A percentile compares a stretch with the other conserved stretches of the same genome.
These are phyloP conservation scores for Habrosyne pyritoides DNA, from an alignment of 2,888 invertebrate genomes.

Conservation along the genomic window DNA sequence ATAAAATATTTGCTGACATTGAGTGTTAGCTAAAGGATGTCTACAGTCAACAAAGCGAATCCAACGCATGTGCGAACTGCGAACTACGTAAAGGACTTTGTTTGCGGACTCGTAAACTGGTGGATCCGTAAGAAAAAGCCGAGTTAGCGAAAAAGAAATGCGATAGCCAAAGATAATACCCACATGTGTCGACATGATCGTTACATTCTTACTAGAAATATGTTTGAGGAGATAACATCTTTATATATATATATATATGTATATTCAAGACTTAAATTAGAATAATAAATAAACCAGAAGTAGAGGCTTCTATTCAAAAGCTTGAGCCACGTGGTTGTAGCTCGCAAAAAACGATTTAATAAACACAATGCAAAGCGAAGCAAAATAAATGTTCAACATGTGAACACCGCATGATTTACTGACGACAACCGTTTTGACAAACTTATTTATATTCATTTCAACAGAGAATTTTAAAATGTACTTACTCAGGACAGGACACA, in stretches of 20 bases:
- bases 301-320: too few relatives aligned
- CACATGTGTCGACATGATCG: neutral
- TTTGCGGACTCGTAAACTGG: conserved; percentile 2
- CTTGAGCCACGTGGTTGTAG: neutral
- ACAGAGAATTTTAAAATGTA: neutral
- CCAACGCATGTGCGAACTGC: neutral
- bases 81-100: neutral
- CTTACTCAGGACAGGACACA: too few relatives aligned
- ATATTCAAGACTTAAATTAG: neutral
- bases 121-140: conserved; percentile 6
- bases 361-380: neutral
- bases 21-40: neutral
- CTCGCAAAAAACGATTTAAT: neutral
- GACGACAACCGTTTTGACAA: conserved; percentile 2
- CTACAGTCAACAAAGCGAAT: conserved; percentile 3
- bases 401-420: neutral
- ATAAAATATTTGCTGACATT: conserved; percentile 2
- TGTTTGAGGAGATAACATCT: neutral
- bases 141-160: conserved; percentile 7
- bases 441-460: neutral
- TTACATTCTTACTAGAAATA: neutral
- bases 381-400: neutral
- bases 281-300: neutral
- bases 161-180: neutral
- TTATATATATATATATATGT: too few relatives aligned